phyloP scores from a whole-genome alignment of 2,797 vertebrate genomes.

The Discoglossus pictus region DNA sequence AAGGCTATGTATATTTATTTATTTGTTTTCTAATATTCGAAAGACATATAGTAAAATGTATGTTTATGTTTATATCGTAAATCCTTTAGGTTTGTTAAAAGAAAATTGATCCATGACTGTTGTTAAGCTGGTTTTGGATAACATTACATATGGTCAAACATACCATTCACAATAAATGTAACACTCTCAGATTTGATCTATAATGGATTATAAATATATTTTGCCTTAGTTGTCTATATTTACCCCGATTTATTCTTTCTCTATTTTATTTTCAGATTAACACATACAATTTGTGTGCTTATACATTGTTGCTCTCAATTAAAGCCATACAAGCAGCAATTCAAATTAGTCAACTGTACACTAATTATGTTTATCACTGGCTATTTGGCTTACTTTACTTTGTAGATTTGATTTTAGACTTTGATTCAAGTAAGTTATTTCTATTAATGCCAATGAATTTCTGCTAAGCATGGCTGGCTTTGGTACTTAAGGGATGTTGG shows the following conservation, averaged over 20 bases:
- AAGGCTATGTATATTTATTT: no score
- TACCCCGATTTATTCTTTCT: not conserved
- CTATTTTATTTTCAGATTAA: not conserved
- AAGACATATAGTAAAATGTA: no score
- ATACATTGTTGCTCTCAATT: slow-evolving; percentile 20
- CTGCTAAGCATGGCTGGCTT: slow-evolving; percentile 45
- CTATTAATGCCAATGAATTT: slow-evolving; percentile 51
- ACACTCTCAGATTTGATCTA: no score
- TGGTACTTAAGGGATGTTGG: slow-evolving; percentile 49
- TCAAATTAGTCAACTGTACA: slow-evolving; percentile 43
- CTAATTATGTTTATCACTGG: slow-evolving; percentile 50
- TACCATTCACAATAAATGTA: no score
- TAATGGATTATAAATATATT: no score
- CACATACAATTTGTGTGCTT: not conserved
- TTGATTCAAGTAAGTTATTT: slow-evolving; percentile 50
- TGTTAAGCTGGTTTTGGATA: no score
- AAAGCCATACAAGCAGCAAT: slow-evolving; percentile 25
- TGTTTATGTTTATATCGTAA: no score
- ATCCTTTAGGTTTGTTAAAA: no score
- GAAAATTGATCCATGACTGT: no score
- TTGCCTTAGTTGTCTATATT: slow-evolving; percentile 1
- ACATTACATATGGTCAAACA: no score
- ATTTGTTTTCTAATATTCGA: no score
- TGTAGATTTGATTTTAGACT: slow-evolving; percentile 49
- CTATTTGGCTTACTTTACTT: slow-evolving; percentile 44